phyloP scores from a whole-genome alignment of 2,113 vertebrate species.

The Syrmaticus mikado region DNA sequence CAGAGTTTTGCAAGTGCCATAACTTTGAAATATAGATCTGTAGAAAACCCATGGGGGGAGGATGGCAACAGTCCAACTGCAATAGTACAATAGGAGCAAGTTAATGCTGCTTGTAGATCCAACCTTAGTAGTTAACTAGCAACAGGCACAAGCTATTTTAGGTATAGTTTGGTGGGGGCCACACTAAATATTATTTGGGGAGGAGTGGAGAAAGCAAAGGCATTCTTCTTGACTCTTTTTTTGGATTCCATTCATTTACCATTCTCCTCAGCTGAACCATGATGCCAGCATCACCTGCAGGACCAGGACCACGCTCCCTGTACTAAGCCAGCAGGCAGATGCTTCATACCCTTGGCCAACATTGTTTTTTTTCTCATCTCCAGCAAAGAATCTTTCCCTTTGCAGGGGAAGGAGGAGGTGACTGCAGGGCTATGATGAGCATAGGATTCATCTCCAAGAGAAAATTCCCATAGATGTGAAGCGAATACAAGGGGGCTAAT shows the following conservation, averaged over 20 bases:
- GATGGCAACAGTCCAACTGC: slow-evolving; percentile 44
- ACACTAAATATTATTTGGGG: neutral
- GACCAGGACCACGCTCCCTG: neutral
- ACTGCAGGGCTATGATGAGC: neutral
- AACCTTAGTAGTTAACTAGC: neutral
- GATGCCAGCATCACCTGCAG: neutral
- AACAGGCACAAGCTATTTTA: slow-evolving; percentile 51
- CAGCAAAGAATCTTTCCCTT: neutral
- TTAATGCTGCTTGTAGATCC: slow-evolving; percentile 10
- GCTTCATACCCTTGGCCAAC: neutral
- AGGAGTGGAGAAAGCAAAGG: slow-evolving; percentile 38
- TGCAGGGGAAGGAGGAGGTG: neutral
- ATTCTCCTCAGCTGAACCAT: neutral
- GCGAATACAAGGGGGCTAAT: neutral
- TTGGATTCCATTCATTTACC: neutral
- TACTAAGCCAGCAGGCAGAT: neutral
- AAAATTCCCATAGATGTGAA: neutral
- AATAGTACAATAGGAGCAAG: slow-evolving; percentile 51
- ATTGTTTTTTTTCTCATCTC: neutral
- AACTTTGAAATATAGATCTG: slow-evolving; percentile 67
- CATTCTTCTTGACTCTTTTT: neutral
- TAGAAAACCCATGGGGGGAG: slow-evolving; percentile 47
- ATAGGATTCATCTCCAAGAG: neutral
- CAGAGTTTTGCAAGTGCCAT: slow-evolving; percentile 37
- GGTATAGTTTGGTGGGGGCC: neutral